Base-by-base conservation (phyloP, 1,140 invertebrate species). In the Cotesia chilonis region DNA sequence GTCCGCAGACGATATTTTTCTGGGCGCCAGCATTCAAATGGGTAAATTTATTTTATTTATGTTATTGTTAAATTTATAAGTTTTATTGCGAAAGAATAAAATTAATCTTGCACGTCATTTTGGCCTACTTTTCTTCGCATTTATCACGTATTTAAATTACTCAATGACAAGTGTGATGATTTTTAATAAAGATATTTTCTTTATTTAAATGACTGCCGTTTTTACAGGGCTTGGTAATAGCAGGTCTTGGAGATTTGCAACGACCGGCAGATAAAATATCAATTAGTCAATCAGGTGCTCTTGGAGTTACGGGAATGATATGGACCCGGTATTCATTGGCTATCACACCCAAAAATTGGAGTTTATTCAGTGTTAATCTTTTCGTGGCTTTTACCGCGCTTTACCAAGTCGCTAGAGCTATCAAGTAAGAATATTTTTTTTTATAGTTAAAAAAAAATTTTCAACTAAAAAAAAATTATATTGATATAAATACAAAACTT, bases 11-110 rank as follows among this genome's bases (percentile, higher is more conserved):
- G 6, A 92, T 98, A 75, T 97, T 97, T 87, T 98, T 98, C 86
- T 98, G 96, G 96, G 95, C 96, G 54, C 96, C 96, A 68, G 89
- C 91, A 57, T 95, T 97, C 78, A 98, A 98, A 94, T 98, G 96
- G 96, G 95, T 97, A 87, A 73, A 76, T 78, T 75, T 69, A 51
- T 69, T 68, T 73, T 73, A 68, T 59, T 55, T 60, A 17, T 41
- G 28, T 57, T 17, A 35, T 68, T 69, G 64, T 12, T 37, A 51
- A 67, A 65, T 70, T 61, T 68, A 59, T 28, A 28, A 28, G 28
- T 71, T 5, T 36, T 60, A 38, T 38, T 68, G 59, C 69, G 6
- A 69, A 57, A 71, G 4, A 17, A 47, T 47, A 7, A 28, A 74
- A 54, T 52, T 59, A 67, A 72, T 57, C n/a, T 66, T 59, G 54